Evolutionary conservation across 2,113 vertebrate genomes (phyloP).

Genomic region (Morone saxatilis): DNA sequence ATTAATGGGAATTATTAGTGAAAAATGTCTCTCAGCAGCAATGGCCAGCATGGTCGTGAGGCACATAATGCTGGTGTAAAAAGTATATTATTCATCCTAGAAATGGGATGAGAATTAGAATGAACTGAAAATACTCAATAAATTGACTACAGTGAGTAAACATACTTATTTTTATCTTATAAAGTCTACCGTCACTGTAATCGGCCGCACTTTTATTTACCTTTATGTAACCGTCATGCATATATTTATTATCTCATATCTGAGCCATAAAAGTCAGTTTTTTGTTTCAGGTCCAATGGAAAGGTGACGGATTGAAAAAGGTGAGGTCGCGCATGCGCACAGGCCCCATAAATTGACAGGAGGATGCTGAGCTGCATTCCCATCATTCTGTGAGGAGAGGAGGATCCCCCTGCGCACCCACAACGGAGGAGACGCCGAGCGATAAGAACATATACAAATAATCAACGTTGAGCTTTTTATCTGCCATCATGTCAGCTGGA

Average conservation of each 20-base stretch:
- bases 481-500: constrained; percentile 90
- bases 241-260: not conserved
- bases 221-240: not conserved
- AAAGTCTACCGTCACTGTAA: not conserved
- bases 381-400: constrained; percentile 81
- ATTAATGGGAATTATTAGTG: no score
- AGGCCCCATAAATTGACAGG: constrained; percentile 71
- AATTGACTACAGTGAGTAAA: no score
- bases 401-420: constrained; percentile 75
- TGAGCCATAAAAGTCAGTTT: not conserved
- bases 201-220: no score
- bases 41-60: no score
- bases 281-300: constrained; percentile 14
- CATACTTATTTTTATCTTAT: not conserved
- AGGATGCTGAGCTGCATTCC: constrained; percentile 84
- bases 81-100: no score
- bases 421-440: constrained; percentile 66
- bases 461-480: constrained; percentile 65
- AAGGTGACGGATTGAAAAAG: constrained; percentile 76
- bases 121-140: no score
- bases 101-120: no score
- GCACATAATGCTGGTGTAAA: no score
- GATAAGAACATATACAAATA: constrained; percentile 56
- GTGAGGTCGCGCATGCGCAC: constrained; percentile 86
- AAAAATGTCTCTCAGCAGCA: no score